These are phyloP conservation scores for Hippolais icterina DNA, from an alignment of 2,113 vertebrate species.

Conservation along the genomic window DNA sequence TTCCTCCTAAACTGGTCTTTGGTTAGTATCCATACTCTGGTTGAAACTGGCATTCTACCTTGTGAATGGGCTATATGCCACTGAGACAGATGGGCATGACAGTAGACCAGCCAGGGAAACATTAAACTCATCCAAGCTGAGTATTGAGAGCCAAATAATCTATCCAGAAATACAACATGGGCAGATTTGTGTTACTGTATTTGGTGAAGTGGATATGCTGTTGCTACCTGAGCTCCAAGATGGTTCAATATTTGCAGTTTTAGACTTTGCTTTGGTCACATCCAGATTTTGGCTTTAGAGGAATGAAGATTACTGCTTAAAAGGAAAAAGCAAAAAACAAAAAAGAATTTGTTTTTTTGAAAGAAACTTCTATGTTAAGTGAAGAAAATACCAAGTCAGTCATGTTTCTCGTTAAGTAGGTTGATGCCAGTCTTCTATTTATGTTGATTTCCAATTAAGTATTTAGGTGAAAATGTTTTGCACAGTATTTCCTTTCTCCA, in stretches of 20 bases:
- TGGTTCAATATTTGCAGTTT: not conserved
- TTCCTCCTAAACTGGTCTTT: conserved; percentile 41
- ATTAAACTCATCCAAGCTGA: conserved; percentile 64
- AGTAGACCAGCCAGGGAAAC: conserved; percentile 64
- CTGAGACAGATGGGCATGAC: conserved; percentile 72
- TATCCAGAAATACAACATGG: conserved; percentile 33
- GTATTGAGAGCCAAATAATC: conserved; percentile 42
- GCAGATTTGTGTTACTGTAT: not conserved
- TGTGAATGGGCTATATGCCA: conserved; percentile 68
- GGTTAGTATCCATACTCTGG: conserved; percentile 20
- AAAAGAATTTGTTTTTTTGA: not conserved
- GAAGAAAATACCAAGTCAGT: not conserved
- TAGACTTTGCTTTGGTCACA: not conserved
- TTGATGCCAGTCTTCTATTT: conserved; percentile 19
- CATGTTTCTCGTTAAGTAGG: not conserved
- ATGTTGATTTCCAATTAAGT: conserved; percentile 36
- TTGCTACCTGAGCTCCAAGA: not conserved
- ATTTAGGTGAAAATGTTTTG: conserved; percentile 55
- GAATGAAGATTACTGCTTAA: not conserved
- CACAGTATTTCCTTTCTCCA: conserved; percentile 15
- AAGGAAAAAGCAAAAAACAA: not conserved
- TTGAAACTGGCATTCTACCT: conserved; percentile 60
- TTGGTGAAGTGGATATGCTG: not conserved
- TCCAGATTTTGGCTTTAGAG: not conserved
- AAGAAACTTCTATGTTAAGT: not conserved